Percentiles rank a stretch among this genome's conserved stretches.
These are phyloP conservation scores for Epizoanthus ramosus DNA, from an alignment of 92 coral and sea anemone species.

Conservation along the genomic window DNA sequence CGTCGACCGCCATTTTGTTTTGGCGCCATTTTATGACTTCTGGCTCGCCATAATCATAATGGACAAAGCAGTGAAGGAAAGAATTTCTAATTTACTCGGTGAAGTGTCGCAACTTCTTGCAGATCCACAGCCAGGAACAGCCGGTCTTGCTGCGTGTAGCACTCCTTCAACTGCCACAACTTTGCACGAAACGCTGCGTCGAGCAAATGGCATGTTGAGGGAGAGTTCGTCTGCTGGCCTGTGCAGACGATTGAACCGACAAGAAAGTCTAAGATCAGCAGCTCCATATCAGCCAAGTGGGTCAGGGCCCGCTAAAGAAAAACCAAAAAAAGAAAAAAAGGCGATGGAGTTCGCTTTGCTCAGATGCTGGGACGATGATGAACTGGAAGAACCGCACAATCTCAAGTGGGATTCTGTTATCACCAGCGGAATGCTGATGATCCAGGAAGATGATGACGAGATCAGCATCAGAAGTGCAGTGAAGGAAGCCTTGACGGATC, in stretches of 20 bases:
- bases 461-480: conserved; percentile 37
- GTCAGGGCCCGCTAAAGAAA: no score
- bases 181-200: conserved; percentile 40
- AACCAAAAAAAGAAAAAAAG: no score
- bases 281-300: conserved; percentile 18
- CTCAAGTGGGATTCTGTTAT: conserved; percentile 52
- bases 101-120: conserved; percentile 17
- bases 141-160: neutral
- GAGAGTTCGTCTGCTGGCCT: conserved; percentile 56
- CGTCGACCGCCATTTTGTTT: neutral
- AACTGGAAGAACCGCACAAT: no score
- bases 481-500: conserved; percentile 13
- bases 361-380: no score
- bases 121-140: conserved; percentile 9
- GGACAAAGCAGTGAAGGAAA: conserved; percentile 7
- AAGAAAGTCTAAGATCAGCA: conserved; percentile 45
- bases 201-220: conserved; percentile 46
- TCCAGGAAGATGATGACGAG: conserved; percentile 54
- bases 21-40: no score
- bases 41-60: no score
- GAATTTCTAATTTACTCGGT: neutral
- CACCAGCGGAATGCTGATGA: conserved; percentile 51
- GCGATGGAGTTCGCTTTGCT: no score
- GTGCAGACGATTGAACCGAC: conserved; percentile 43
- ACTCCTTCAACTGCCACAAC: conserved; percentile 27